Conservation (phyloP, 2,797 vertebrate species). For the Pitangus sulphuratus region DNA sequence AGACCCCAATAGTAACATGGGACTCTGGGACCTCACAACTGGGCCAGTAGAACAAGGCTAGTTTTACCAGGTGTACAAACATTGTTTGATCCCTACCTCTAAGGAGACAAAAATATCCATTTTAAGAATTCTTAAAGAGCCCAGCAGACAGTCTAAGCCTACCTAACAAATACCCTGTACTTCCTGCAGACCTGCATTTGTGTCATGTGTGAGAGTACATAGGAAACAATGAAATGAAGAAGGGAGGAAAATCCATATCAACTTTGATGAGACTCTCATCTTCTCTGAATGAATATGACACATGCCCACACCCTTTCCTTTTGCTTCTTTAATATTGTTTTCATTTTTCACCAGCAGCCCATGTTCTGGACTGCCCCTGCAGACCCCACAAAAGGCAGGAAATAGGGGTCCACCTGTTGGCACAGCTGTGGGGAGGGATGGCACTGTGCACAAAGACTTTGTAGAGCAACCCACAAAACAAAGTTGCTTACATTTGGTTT, state of each 20-base stretch:
- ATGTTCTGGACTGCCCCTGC: background rate
- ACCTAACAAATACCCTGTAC: background rate
- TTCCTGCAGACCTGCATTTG: background rate
- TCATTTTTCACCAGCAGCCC: background rate
- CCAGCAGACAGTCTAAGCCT: background rate
- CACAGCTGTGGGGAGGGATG: background rate
- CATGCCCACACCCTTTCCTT: background rate
- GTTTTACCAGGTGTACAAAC: background rate
- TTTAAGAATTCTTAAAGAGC: background rate
- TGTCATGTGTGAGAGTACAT: background rate
- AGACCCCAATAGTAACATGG: background rate
- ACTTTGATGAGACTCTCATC: background rate
- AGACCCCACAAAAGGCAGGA: background rate
- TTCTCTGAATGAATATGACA: background rate
- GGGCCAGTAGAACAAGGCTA: background rate
- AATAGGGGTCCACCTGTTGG: rapidly evolving
- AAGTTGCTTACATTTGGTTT: background rate
- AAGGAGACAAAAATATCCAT: background rate
- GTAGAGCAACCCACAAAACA: background rate
- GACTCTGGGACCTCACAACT: rapidly evolving
- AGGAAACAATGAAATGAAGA: background rate
- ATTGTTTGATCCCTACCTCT: background rate
- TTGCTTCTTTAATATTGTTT: background rate
- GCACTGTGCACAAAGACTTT: background rate
- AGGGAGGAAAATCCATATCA: background rate